phyloP scores from a whole-genome alignment of 2,888 invertebrate genomes.

The Cheilosia soror region DNA sequence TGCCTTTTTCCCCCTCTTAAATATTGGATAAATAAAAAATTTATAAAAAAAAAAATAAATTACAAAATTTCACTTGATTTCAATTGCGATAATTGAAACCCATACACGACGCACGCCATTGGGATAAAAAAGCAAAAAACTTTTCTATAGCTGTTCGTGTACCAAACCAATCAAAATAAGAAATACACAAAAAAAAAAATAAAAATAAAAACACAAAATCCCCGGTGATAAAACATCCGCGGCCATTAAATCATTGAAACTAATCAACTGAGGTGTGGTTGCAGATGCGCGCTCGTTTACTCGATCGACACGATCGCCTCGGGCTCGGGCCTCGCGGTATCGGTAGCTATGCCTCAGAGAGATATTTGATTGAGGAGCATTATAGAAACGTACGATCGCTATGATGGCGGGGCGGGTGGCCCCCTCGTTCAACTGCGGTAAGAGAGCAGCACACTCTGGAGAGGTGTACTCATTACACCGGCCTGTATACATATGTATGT shows the following conservation, averaged over 20 bases:
- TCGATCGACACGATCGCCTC: constrained; percentile 63
- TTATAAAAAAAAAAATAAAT: not conserved
- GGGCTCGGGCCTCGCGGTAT: too few species aligned
- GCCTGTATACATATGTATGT: constrained; percentile 44
- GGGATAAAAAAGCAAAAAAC: constrained; percentile 20
- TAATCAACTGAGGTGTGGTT: constrained; percentile 76
- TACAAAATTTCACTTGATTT: constrained; percentile 14
- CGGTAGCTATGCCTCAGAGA: constrained; percentile 29
- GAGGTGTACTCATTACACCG: constrained; percentile 67
- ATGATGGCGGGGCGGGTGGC: not conserved
- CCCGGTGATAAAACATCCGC: constrained; percentile 74
- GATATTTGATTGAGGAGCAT: constrained; percentile 60
- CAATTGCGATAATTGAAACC: constrained; percentile 31
- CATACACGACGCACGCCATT: constrained; percentile 26
- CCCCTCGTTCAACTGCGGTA: constrained; percentile 13
- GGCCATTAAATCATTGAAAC: constrained; percentile 74
- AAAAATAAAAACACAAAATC: constrained; percentile 45
- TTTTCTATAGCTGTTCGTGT: not conserved
- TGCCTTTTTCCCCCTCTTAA: not conserved
- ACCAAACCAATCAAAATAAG: constrained; percentile 16
- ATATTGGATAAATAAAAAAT: not conserved
- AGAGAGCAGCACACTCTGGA: constrained; percentile 34
- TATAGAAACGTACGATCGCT: constrained; percentile 18
- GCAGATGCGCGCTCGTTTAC: constrained; percentile 72
- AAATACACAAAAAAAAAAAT: constrained; percentile 31